phyloP scores from a whole-genome alignment of 2,113 vertebrate genomes.

The Jacana jacana region DNA sequence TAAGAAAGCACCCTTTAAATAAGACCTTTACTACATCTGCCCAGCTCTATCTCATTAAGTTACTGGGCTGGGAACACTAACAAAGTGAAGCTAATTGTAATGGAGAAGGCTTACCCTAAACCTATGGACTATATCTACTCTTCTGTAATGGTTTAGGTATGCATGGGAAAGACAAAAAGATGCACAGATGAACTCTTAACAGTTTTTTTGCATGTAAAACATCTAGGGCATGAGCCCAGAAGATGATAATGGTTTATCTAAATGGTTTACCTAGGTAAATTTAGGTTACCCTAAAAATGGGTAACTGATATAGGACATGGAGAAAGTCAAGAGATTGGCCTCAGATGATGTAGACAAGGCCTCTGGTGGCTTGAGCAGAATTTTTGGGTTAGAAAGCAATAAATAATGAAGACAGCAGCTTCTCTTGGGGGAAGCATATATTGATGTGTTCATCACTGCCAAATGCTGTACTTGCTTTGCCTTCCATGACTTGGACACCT shows the following conservation, averaged over 20 bases:
- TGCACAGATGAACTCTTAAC: neutral
- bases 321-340: neutral
- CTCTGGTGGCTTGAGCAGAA: neutral
- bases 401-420: neutral
- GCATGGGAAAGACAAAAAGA: neutral
- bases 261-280: too few species aligned
- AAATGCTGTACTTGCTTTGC: neutral
- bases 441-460: neutral
- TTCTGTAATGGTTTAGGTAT: neutral
- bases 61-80: neutral
- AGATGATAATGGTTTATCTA: neutral
- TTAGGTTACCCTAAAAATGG: too few species aligned
- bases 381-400: neutral
- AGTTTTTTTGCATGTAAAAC: neutral
- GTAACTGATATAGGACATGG: neutral
- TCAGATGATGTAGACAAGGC: neutral
- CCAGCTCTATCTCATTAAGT: neutral
- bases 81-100: neutral
- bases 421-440: neutral
- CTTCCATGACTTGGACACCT: neutral
- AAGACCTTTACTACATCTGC: neutral
- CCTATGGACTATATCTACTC: neutral
- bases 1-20: neutral
- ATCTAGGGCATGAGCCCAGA: neutral
- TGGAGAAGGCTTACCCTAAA: neutral